Evolutionary conservation across 2,888 invertebrate species (phyloP).

Genomic region (Cephus pygmeus): DNA sequence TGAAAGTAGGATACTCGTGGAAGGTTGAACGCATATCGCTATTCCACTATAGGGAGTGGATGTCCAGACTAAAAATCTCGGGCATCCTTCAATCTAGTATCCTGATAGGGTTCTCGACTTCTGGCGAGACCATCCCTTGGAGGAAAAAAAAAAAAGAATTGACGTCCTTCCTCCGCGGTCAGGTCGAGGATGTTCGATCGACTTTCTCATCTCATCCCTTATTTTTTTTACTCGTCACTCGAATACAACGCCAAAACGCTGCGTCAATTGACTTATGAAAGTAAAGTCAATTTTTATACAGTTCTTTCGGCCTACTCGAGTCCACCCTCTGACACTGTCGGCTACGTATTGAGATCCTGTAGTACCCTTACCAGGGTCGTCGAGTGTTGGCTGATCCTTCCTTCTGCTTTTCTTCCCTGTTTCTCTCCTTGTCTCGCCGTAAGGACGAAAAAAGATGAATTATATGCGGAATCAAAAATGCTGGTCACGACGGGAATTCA

Average conservation of each 20-base stretch:
- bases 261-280: not conserved
- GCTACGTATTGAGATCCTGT: not conserved
- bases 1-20: not conserved
- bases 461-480: conserved; percentile 51
- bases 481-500: conserved; percentile 47
- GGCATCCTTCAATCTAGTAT: not conserved
- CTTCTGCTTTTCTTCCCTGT: not conserved
- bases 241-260: not conserved
- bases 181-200: not conserved
- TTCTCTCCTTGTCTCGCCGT: not conserved
- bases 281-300: not conserved
- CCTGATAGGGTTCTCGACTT: not conserved
- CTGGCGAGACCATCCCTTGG: not conserved
- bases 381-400: not conserved
- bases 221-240: not conserved
- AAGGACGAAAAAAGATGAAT: conserved; percentile 35
- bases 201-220: not conserved
- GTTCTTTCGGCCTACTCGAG: not conserved
- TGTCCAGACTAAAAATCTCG: not conserved
- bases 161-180: not conserved
- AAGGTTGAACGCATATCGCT: not conserved
- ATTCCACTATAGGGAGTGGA: not conserved
- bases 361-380: not conserved
- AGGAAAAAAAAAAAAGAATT: not conserved
- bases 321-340: not conserved